phyloP scores from a whole-genome alignment of 2,888 invertebrate genomes.

The Dyspetes luteomarginatus region DNA sequence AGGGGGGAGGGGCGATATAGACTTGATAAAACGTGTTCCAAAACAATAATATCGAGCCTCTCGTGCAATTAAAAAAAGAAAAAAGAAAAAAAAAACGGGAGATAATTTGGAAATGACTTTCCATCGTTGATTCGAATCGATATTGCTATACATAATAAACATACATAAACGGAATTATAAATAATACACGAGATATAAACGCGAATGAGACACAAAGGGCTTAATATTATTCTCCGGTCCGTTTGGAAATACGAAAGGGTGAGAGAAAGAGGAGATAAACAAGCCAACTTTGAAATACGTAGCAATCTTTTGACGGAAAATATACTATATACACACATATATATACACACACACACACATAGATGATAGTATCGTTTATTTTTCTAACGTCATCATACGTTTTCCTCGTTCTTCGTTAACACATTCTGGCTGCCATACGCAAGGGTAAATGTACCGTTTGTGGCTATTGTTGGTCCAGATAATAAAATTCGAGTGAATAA shows the following conservation, averaged over 20 bases:
- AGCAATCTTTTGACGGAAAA: conserved; percentile 65
- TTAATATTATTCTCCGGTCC: conserved; percentile 15
- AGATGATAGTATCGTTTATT: conserved; percentile 75
- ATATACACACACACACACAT: conserved; percentile 55
- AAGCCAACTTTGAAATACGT: conserved; percentile 57
- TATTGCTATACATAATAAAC: too few species aligned
- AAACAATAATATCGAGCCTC: too few species aligned
- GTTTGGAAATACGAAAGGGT: too few species aligned
- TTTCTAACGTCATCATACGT: conserved; percentile 75
- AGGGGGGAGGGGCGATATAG: too few species aligned
- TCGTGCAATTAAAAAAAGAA: too few species aligned
- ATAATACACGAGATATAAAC: conserved; percentile 18
- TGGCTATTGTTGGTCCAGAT: too few species aligned
- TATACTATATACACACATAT: conserved; percentile 44
- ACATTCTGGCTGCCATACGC: conserved; percentile 82
- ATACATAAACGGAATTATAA: too few species aligned
- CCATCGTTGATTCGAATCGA: too few species aligned
- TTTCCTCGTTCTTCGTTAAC: conserved; percentile 71
- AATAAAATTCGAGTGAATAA: too few species aligned
- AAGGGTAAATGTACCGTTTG: conserved; percentile 28
- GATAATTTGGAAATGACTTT: too few species aligned
- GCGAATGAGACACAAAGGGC: conserved; percentile 34
- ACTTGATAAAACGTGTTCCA: too few species aligned
- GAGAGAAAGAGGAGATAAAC: conserved; percentile 3
- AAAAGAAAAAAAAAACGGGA: too few species aligned